Conservation (phyloP, 2,888 invertebrate genomes). For the Xestia sexstrigata region DNA sequence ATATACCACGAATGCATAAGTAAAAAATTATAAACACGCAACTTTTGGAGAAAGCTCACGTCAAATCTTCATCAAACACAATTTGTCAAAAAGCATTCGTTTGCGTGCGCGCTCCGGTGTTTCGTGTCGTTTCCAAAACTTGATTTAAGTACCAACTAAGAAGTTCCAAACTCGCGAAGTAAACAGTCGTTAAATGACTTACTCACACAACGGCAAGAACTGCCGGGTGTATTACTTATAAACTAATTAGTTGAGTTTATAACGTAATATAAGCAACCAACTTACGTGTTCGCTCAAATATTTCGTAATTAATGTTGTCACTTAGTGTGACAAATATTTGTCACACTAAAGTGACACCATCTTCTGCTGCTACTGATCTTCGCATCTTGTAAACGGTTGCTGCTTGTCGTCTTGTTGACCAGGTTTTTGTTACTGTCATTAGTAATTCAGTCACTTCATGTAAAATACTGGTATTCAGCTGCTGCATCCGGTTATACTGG, state of each 20-base stretch:
- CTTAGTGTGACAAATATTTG: background rate
- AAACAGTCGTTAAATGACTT: conserved; percentile 67
- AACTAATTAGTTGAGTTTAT: conserved; percentile 61
- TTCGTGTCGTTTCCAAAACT: conserved; percentile 59
- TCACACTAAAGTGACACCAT: no score
- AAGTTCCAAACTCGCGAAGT: conserved; percentile 61
- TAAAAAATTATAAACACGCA: background rate
- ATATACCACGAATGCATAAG: background rate
- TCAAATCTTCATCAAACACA: conserved; percentile 22
- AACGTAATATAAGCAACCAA: conserved; percentile 29
- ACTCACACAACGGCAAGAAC: conserved; percentile 53
- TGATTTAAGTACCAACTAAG: conserved; percentile 59
- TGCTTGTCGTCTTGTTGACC: no score
- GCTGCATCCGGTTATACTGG: no score
- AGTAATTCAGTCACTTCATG: no score
- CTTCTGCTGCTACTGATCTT: no score
- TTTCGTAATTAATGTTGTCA: conserved; percentile 20
- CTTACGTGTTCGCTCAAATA: conserved; percentile 6
- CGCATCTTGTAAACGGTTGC: no score
- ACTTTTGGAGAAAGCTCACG: background rate
- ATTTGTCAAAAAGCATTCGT: conserved; percentile 43
- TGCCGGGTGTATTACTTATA: conserved; percentile 51
- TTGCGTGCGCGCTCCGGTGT: conserved; percentile 52
- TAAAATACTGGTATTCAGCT: no score
- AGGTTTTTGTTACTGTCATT: no score